Percentiles rank a stretch among this genome's conserved stretches.
phyloP scores from a whole-genome alignment of 2,113 vertebrate species.

The Pagrus major region DNA sequence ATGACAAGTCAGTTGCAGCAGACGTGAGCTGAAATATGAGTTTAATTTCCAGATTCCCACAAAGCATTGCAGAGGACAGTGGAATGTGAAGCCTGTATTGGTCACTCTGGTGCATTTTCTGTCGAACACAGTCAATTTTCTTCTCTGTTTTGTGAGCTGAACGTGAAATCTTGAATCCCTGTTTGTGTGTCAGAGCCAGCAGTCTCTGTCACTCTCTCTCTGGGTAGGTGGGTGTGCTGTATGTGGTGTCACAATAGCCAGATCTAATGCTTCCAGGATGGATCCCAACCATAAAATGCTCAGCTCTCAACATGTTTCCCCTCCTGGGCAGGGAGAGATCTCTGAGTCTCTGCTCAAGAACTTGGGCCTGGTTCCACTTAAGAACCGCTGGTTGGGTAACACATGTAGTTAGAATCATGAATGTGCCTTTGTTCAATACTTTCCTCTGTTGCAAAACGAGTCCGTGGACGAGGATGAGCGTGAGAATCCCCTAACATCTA shows the following conservation, averaged over 20 bases:
- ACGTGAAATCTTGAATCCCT: slow-evolving; percentile 14
- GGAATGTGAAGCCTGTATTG: slow-evolving; percentile 5
- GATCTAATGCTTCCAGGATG: slow-evolving; percentile 70
- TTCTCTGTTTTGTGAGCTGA: slow-evolving; percentile 19
- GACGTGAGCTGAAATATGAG: slow-evolving; percentile 31
- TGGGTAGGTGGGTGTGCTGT: slow-evolving; percentile 55
- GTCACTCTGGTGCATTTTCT: slow-evolving; percentile 28
- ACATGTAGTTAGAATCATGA: slow-evolving; percentile 72
- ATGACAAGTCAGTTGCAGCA: slow-evolving; percentile 27
- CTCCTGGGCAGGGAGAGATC: slow-evolving; percentile 61
- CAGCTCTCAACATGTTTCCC: slow-evolving; percentile 60
- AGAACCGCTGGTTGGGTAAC: slow-evolving; percentile 67
- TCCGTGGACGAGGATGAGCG: slow-evolving; percentile 40
- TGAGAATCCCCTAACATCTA: slow-evolving; percentile 40
- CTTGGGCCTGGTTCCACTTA: slow-evolving; percentile 76
- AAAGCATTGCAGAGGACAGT: slow-evolving; percentile 3
- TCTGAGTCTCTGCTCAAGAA: slow-evolving; percentile 60
- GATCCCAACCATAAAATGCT: slow-evolving; percentile 67
- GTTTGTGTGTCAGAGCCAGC: slow-evolving; percentile 46
- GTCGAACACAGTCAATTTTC: slow-evolving; percentile 7
- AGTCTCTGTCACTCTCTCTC: slow-evolving; percentile 8
- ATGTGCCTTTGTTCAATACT: slow-evolving; percentile 72
- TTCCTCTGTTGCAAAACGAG: slow-evolving; percentile 59
- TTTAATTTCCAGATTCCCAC: slow-evolving; percentile 44
- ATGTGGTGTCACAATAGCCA: slow-evolving; percentile 60